Conservation (phyloP, 2,888 invertebrate genomes). For the Drosophila maculinotata region DNA sequence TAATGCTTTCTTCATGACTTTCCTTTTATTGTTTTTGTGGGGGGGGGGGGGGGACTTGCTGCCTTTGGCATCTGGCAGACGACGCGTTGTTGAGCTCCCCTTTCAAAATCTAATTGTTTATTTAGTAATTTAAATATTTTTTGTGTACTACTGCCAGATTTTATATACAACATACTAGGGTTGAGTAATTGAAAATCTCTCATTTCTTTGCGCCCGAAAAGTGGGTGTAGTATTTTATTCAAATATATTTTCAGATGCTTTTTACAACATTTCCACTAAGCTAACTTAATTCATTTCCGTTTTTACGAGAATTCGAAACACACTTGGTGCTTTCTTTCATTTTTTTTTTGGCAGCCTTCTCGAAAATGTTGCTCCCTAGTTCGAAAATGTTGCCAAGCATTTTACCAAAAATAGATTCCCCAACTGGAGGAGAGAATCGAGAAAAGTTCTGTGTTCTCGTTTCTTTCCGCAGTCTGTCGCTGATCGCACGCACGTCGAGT, state of each 20-base stretch:
- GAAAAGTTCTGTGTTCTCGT: constrained; percentile 26
- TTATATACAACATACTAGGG: constrained; percentile 16
- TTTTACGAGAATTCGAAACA: constrained; percentile 14
- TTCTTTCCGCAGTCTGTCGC: constrained; percentile 52
- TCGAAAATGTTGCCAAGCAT: constrained; percentile 55
- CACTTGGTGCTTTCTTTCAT: not conserved
- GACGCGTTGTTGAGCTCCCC: constrained; percentile 36
- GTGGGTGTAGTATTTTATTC: constrained; percentile 17
- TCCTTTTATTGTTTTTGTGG: constrained; percentile 57
- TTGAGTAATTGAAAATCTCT: constrained; percentile 71
- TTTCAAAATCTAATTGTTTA: constrained; percentile 75
- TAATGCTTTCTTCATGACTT: constrained; percentile 68
- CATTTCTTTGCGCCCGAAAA: constrained; percentile 16
- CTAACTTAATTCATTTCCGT: constrained; percentile 33
- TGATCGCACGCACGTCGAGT: constrained; percentile 60
- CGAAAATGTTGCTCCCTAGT: constrained; percentile 63
- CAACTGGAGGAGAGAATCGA: constrained; percentile 29
- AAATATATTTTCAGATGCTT: constrained; percentile 28
- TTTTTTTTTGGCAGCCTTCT: constrained; percentile 22
- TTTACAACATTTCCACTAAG: constrained; percentile 14
- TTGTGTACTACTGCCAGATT: constrained; percentile 40
- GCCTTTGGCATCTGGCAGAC: constrained; percentile 61
- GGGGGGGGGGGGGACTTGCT: constrained; percentile 38
- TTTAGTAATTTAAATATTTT: constrained; percentile 78
- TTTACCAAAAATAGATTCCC: constrained; percentile 70